phyloP scores from a whole-genome alignment of 2,888 invertebrate genomes.

The Chalcis sispes region DNA sequence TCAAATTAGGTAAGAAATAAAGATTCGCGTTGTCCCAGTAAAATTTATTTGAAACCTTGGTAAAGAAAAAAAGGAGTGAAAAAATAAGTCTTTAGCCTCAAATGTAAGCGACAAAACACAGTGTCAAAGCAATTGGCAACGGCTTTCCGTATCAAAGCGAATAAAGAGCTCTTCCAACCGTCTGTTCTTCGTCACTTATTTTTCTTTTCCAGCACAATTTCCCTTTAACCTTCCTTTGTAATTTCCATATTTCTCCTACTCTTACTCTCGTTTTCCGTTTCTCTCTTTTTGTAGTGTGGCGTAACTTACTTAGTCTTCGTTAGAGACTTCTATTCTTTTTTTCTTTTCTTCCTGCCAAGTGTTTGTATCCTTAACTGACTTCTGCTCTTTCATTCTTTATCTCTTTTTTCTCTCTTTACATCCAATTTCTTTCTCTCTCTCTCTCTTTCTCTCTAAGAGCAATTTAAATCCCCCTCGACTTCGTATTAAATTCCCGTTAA shows the following conservation, averaged over 20 bases:
- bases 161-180: background rate
- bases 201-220: background rate
- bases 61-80: no score
- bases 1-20: no score
- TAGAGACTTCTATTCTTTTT: slow-evolving; percentile 31
- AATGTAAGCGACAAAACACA: no score
- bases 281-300: background rate
- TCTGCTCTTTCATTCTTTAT: background rate
- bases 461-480: slow-evolving; percentile 23
- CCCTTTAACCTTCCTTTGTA: background rate
- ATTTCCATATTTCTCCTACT: slow-evolving; percentile 16
- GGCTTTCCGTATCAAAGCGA: background rate
- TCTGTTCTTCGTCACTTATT: no score
- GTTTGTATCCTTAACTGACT: slow-evolving; percentile 8
- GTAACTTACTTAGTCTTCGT: slow-evolving; percentile 36
- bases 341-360: no score
- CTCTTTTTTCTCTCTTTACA: background rate
- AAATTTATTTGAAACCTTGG: no score
- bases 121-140: no score
- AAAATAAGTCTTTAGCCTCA: no score
- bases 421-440: background rate
- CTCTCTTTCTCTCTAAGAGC: background rate
- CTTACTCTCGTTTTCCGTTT: background rate
- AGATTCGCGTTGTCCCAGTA: no score
- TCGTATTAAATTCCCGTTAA: slow-evolving; percentile 23